phyloP scores from a whole-genome alignment of 2,113 vertebrate species.

The Stigmatopora nigra region DNA sequence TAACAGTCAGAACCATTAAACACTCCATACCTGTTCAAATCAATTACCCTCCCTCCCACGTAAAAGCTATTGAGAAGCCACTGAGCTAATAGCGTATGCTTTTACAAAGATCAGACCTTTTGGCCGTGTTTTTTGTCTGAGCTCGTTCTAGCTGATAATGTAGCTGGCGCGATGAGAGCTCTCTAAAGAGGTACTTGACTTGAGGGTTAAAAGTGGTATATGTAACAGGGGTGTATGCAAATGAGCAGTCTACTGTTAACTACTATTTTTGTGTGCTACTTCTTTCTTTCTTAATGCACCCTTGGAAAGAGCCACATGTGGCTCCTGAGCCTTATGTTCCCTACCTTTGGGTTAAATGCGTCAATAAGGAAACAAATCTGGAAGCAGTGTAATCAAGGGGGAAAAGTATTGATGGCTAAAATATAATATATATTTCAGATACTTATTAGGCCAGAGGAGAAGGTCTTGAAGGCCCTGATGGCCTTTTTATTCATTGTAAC shows the following conservation, averaged over 20 bases:
- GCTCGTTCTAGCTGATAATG: conserved; percentile 23
- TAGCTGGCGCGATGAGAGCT: conserved; percentile 16
- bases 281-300: too few relatives aligned
- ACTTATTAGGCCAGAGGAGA: too few relatives aligned
- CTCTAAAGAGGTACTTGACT: conserved; percentile 25
- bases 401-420: too few relatives aligned
- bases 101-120: conserved; percentile 42
- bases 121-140: conserved; percentile 44
- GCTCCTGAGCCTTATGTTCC: too few relatives aligned
- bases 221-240: not conserved
- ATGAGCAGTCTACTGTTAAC: not conserved
- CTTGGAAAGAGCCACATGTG: too few relatives aligned
- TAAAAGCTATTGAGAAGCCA: conserved; percentile 39
- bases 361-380: too few relatives aligned
- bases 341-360: too few relatives aligned
- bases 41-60: conserved; percentile 46
- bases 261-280: too few relatives aligned
- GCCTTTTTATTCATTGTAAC: not conserved
- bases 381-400: too few relatives aligned
- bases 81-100: conserved; percentile 51
- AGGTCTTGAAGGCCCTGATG: too few relatives aligned
- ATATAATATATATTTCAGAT: too few relatives aligned
- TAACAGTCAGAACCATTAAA: conserved; percentile 51
- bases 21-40: conserved; percentile 51
- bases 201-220: not conserved